phyloP scores from a whole-genome alignment of 2,113 vertebrate genomes.

The Nyctereutes procyonoides region DNA sequence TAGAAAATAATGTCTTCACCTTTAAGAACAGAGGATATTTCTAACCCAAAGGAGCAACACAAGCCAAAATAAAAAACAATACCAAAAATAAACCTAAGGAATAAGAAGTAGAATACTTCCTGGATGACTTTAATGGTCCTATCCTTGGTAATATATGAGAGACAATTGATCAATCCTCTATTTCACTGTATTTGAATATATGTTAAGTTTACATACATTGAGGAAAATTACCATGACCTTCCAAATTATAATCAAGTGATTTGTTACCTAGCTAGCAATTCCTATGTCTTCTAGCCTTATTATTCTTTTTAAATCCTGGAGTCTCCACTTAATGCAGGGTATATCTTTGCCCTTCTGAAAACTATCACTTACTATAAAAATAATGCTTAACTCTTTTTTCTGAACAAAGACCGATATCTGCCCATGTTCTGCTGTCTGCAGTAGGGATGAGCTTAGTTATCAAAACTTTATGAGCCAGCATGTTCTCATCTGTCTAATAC shows the following conservation, averaged over 20 bases:
- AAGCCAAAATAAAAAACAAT: background rate
- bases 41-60: background rate
- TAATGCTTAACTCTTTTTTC: background rate
- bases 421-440: background rate
- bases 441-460: background rate
- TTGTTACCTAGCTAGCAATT: background rate
- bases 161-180: background rate
- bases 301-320: background rate
- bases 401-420: background rate
- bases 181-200: background rate
- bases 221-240: background rate
- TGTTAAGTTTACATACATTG: background rate
- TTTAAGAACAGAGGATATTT: background rate
- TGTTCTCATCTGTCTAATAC: background rate
- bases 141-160: background rate
- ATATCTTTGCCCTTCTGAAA: background rate
- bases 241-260: conserved; percentile 5
- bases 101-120: background rate
- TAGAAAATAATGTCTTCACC: conserved; percentile 5
- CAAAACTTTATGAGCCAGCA: background rate
- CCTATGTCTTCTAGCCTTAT: background rate
- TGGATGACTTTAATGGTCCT: background rate
- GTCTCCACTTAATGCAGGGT: background rate
- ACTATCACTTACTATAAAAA: background rate
- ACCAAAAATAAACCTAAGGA: background rate